phyloP scores from a whole-genome alignment of 2,888 invertebrate genomes.

The Smittia sp. region DNA sequence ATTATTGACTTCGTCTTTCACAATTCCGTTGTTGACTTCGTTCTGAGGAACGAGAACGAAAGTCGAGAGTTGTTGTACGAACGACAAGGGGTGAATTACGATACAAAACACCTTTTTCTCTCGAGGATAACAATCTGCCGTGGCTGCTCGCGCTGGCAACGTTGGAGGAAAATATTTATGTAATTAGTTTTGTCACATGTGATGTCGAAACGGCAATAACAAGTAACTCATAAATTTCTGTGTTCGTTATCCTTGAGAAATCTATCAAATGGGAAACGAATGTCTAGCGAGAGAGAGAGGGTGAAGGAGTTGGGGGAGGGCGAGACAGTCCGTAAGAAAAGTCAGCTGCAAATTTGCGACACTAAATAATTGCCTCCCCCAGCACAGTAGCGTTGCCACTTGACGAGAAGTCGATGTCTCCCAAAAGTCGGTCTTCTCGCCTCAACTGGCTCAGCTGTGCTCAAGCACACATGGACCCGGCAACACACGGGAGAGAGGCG shows the following conservation, averaged over 20 bases:
- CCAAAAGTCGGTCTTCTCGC: too few species aligned
- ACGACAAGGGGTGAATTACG: slow-evolving; percentile 12
- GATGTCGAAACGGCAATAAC: slow-evolving; percentile 34
- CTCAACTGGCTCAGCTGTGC: too few species aligned
- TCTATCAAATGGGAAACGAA: slow-evolving; percentile 16
- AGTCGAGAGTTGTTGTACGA: background rate
- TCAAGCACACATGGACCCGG: background rate
- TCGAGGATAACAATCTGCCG: slow-evolving; percentile 7
- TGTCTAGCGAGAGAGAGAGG: background rate
- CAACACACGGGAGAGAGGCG: slow-evolving; percentile 2
- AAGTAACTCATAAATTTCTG: slow-evolving; percentile 35
- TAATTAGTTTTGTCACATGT: slow-evolving; percentile 41
- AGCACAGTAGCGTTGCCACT: too few species aligned
- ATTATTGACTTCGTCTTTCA: slow-evolving; percentile 18
- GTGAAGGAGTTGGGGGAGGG: background rate
- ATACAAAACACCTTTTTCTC: slow-evolving; percentile 26
- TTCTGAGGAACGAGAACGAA: background rate
- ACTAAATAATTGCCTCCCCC: slow-evolving; percentile 36
- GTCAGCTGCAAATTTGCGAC: slow-evolving; percentile 41
- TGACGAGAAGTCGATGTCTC: too few species aligned
- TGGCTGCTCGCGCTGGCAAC: background rate
- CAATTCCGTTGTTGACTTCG: slow-evolving; percentile 15
- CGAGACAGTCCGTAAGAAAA: slow-evolving; percentile 5
- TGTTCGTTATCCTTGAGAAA: slow-evolving; percentile 25
- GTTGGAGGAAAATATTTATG: slow-evolving; percentile 9